Base-by-base conservation (phyloP, 1,140 invertebrate species). In the Drosophila ficusphila region DNA sequence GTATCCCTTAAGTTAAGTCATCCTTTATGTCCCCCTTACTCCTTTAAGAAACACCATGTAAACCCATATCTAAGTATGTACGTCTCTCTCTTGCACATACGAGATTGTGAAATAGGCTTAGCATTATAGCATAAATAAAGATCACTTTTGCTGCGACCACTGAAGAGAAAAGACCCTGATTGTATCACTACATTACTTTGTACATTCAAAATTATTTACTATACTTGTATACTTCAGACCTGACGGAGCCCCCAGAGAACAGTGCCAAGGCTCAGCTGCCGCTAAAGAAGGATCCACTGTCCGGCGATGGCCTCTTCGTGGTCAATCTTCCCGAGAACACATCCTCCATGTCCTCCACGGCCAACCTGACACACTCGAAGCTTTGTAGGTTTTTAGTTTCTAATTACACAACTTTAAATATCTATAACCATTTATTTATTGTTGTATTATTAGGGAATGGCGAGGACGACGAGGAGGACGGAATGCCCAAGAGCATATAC, bases 201-300 rank as follows among this genome's bases (percentile, higher is more conserved):
- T n/a, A n/a, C n/a, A 7, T 2, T 3, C 0, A 6, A 11, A 1
- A 1, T 5, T 6, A 0, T 18, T 31, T 8, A 16, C 1, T 9
- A 1, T 21, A 34, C 27, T 27, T 7, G 14, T 8, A 4, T 1
- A 48, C 25, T 21, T 7, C 2, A 91, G 90, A 91, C 65, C 44
- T 91, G 1, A 91, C 90, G 0, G 83, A 90, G 29, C 90, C 90
- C 4, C 90, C 90, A 68, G 90, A 91, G 62, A 90, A 90, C 51
- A 91, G 90, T 39, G 90, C 90, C n/a, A 91, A 91, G 54, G 90
- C 88, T 0, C 81, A 91, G 47, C 38, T 91, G 38, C 90, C 90
- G 0, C 34, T 91, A 8, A 90, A 91, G 11, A 91, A 91, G 52
- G 90, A 91, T 68, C 90, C 83, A 0, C 38, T 91, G 1, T 79